phyloP scores from a whole-genome alignment of 2,113 vertebrate species.

The Lagopus muta region DNA sequence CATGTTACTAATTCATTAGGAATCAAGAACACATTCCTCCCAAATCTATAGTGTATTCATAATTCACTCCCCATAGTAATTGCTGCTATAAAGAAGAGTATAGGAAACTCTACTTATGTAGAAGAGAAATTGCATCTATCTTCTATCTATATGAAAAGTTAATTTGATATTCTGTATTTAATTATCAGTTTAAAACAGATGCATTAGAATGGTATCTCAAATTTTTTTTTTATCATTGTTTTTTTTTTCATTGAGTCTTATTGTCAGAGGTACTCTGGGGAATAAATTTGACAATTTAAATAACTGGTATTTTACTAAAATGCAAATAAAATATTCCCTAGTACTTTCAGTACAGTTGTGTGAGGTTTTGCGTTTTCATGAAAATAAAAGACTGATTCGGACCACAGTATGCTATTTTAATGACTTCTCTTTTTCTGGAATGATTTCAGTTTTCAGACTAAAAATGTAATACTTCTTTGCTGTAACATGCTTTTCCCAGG shows the following conservation, averaged over 20 bases:
- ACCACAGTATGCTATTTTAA: background rate
- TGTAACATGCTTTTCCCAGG: background rate
- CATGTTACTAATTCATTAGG: background rate
- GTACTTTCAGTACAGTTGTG: background rate
- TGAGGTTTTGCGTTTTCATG: background rate
- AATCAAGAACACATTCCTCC: background rate
- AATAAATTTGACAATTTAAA: background rate
- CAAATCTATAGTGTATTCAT: background rate
- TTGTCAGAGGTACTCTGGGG: background rate
- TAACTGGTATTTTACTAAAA: background rate
- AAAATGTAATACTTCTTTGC: background rate
- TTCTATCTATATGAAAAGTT: background rate
- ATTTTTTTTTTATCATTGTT: background rate
- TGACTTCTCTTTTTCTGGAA: background rate
- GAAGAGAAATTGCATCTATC: background rate
- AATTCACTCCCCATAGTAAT: background rate
- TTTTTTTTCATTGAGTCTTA: background rate
- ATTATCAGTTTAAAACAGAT: background rate
- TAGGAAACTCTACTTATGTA: background rate
- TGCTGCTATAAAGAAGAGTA: background rate
- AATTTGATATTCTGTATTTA: background rate
- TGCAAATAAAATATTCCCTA: background rate
- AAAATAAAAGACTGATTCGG: background rate
- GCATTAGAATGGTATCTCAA: background rate
- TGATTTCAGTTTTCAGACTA: background rate